Percentiles rank a stretch among this genome's conserved stretches.
phyloP scores from a whole-genome alignment of 2,113 vertebrate species.

The Bufo gargarizans region DNA sequence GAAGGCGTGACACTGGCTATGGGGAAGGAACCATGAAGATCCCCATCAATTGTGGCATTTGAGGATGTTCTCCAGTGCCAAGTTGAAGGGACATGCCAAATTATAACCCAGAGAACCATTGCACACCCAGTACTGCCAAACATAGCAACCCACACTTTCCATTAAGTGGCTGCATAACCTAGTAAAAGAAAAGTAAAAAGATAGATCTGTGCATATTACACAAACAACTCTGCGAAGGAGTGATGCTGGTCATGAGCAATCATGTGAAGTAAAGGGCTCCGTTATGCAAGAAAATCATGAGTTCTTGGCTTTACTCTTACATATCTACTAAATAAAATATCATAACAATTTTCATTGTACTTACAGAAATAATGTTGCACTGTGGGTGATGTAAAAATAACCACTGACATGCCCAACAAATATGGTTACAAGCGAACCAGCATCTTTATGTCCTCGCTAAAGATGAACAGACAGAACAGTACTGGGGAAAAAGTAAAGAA shows the following conservation, averaged over 20 bases:
- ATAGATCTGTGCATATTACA: background rate
- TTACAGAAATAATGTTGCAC: slow-evolving; percentile 64
- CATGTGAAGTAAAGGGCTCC: background rate
- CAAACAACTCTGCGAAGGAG: background rate
- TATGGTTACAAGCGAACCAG: slow-evolving; percentile 67
- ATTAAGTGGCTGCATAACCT: background rate
- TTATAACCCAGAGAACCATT: too few relatives aligned
- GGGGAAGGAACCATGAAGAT: too few relatives aligned
- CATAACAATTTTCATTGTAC: slow-evolving; percentile 32
- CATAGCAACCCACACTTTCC: too few relatives aligned
- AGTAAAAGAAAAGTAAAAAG: background rate
- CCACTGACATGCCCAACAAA: slow-evolving; percentile 61
- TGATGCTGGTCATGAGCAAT: slow-evolving; percentile 13
- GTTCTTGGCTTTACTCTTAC: slow-evolving; percentile 15
- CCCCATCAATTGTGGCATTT: too few relatives aligned
- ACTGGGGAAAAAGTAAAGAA: slow-evolving; percentile 70
- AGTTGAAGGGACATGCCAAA: too few relatives aligned
- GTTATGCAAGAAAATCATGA: slow-evolving; percentile 22
- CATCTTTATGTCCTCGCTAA: slow-evolving; percentile 68
- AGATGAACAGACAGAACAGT: slow-evolving; percentile 79
- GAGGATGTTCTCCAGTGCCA: too few relatives aligned
- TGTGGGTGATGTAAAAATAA: slow-evolving; percentile 44
- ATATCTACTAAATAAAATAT: background rate
- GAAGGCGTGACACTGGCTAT: too few relatives aligned
- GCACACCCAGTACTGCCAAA: too few relatives aligned